Evolutionary conservation across 2,113 vertebrate genomes (phyloP).

Genomic region (Grallaria varia): DNA sequence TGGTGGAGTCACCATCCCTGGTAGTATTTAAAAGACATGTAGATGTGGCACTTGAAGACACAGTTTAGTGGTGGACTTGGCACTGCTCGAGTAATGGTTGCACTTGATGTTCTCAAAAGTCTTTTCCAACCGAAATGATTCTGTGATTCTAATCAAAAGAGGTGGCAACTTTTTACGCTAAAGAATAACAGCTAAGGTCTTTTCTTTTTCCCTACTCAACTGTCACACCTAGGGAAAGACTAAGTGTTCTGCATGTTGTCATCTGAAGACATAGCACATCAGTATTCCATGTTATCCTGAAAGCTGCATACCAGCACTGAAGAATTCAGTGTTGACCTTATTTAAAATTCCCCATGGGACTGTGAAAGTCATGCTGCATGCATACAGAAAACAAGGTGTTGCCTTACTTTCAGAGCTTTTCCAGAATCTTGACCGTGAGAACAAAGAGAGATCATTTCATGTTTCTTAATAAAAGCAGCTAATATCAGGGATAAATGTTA

Average conservation of each 20-base stretch:
- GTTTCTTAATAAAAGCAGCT: neutral
- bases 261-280: neutral
- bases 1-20: neutral
- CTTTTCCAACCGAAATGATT: neutral
- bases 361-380: slow-evolving; percentile 14
- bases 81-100: neutral
- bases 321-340: neutral
- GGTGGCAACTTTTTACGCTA: neutral
- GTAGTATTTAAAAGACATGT: fast-evolving
- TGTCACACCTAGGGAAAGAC: neutral
- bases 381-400: neutral
- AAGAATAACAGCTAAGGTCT: neutral
- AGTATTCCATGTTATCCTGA: neutral
- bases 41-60: neutral
- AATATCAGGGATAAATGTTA: neutral
- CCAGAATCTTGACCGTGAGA: neutral
- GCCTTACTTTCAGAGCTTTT: slow-evolving; percentile 27
- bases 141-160: neutral
- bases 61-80: neutral
- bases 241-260: neutral
- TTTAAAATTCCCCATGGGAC: neutral
- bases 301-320: neutral
- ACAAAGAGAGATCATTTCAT: neutral
- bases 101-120: neutral
- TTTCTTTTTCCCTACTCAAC: neutral